Conservation (phyloP, 1,140 invertebrate species). For the Macrocentrus cingulum region DNA sequence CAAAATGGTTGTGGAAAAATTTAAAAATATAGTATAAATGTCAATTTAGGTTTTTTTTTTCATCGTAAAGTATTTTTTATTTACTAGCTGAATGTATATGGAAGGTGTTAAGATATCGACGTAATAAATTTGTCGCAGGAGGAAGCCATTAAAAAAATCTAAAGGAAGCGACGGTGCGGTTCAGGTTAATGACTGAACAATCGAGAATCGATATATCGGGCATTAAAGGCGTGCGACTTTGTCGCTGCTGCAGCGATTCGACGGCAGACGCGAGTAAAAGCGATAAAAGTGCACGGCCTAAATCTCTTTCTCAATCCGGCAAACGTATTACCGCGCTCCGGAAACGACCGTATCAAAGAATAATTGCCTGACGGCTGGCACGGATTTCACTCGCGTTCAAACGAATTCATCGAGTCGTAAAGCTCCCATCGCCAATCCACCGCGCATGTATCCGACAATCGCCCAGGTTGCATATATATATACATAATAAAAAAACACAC, state of each 20-base stretch:
- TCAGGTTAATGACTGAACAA: constrained; percentile 1
- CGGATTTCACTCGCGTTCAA: neutral
- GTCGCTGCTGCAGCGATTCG: too few relatives aligned
- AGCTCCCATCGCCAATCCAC: neutral
- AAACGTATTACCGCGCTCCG: neutral
- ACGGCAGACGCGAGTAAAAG: too few relatives aligned
- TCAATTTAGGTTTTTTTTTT: too few relatives aligned
- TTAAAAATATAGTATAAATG: too few relatives aligned
- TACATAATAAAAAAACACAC: too few relatives aligned
- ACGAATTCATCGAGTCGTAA: neutral
- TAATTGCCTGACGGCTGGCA: neutral
- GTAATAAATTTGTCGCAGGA: too few relatives aligned
- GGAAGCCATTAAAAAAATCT: neutral
- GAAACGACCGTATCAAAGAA: neutral
- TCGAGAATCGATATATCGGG: neutral
- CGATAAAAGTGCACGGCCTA: constrained; percentile 1
- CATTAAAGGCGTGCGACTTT: neutral
- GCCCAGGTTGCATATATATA: too few relatives aligned
- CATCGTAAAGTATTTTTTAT: too few relatives aligned
- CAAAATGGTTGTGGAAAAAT: too few relatives aligned
- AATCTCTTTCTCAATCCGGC: constrained; percentile 1
- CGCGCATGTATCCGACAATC: too few relatives aligned
- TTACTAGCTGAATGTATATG: too few relatives aligned
- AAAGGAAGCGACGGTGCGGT: neutral
- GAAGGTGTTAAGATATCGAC: too few relatives aligned